Evolutionary conservation across 2,888 invertebrate species (phyloP).

Genomic region (Dasypolia templi): DNA sequence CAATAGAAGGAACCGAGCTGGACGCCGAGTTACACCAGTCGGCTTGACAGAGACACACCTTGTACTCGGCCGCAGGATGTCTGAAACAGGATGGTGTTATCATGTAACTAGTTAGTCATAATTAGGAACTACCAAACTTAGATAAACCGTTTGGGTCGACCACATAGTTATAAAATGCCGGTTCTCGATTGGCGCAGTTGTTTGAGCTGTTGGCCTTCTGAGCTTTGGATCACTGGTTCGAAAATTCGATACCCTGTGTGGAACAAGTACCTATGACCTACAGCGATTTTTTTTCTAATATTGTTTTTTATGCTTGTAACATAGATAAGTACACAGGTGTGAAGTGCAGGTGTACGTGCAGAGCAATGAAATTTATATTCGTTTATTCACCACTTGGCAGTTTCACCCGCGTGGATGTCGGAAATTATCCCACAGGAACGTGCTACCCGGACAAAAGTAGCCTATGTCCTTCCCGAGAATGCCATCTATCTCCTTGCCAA

Average conservation of each 20-base stretch:
- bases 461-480: background rate
- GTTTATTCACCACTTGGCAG: background rate
- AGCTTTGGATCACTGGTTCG: background rate
- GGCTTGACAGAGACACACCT: slow-evolving; percentile 83
- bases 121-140: background rate
- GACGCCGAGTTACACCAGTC: slow-evolving; percentile 83
- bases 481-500: background rate
- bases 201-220: background rate
- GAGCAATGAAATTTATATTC: background rate
- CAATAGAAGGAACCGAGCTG: slow-evolving; percentile 39
- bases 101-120: background rate
- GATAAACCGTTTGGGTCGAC: background rate
- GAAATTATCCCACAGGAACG: background rate
- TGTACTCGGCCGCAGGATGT: slow-evolving; percentile 82
- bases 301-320: background rate
- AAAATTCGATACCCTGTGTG: background rate
- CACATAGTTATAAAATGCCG: background rate
- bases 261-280: background rate
- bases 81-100: slow-evolving; percentile 72
- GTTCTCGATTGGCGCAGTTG: background rate
- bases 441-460: background rate
- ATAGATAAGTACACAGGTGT: background rate
- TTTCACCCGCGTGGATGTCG: background rate
- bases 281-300: background rate
- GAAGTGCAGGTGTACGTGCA: background rate